Base-by-base conservation (phyloP, 2,797 vertebrate genomes). In the Trachops cirrhosus region DNA sequence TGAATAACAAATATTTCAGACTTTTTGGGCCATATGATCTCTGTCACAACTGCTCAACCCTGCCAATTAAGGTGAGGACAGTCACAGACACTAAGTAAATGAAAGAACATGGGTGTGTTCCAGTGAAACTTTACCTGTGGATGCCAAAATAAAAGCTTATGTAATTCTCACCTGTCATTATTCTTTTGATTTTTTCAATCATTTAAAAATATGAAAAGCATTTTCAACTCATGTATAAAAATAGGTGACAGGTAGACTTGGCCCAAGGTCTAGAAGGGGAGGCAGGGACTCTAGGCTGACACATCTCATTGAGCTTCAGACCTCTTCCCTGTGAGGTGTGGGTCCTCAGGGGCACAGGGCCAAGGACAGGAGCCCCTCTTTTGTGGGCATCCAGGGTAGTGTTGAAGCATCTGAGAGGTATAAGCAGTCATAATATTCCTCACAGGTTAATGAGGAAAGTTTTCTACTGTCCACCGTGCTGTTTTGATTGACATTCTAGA, bases 171-270 rank as follows among this genome's bases (percentile, higher is more conserved):
- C 22, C 9, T 48, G 3, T 52, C 6, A 1, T 71, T 41, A 24
- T 89, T 50, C 22, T 26, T 70, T 62, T 4, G 37, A 22, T 32
- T 50, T 62, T 54, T 64, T 50, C 19, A 85, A 44, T 26, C 48
- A 82, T 68, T 91, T 46, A 82, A 92, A 85, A 34, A 85, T 26
- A 54, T 22, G 78, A 83, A 95, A 78, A 41, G 11, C n/a, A 89
- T 19, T 80, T 48, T 91, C 64, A 77, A 37, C 34, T 67, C 21
- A 37, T n/a, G 8, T 77, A 24, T 52, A 41, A 79, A 71, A 87
- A 68, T 16, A 57, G 54, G 19, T 41, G 32, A 67, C 22, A 68
- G 22, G 15, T 16, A 7, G 19, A 52, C 44, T 67, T 54, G 68
- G n/a, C 7, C 11, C 39, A 22, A 5, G 14, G 57, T 70, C 59